Percentiles rank a stretch among this genome's conserved stretches.
Conservation (phyloP, 2,888 invertebrate genomes). For the Gnatocerus cornutus region DNA sequence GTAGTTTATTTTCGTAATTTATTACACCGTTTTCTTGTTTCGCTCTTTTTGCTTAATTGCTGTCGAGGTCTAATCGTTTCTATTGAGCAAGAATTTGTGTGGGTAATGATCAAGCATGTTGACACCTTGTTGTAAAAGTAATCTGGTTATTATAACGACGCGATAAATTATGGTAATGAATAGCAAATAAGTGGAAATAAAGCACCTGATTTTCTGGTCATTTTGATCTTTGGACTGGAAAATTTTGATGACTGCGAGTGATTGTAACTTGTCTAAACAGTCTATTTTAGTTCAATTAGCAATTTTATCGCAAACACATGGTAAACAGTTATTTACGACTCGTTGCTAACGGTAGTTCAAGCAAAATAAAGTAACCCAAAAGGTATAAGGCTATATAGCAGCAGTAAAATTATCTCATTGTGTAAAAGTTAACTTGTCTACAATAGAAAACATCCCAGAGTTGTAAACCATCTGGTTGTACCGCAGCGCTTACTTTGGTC, state of each 20-base stretch:
- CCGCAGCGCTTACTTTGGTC: too few relatives aligned
- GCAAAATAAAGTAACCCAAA: too few relatives aligned
- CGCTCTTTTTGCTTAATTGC: not conserved
- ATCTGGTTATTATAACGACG: conserved; percentile 1
- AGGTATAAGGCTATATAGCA: too few relatives aligned
- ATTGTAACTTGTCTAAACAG: not conserved
- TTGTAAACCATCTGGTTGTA: too few relatives aligned
- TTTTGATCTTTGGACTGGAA: not conserved
- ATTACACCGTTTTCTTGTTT: not conserved
- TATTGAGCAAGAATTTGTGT: not conserved
- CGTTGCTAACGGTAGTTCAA: not conserved
- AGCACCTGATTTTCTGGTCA: not conserved
- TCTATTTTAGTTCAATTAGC: conserved; percentile 1
- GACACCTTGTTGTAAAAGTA: not conserved
- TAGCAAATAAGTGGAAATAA: not conserved
- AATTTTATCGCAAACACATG: not conserved
- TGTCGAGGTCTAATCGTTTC: too few relatives aligned
- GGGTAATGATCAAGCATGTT: not conserved
- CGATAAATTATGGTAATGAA: conserved; percentile 4
- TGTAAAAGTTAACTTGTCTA: too few relatives aligned
- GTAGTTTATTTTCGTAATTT: conserved; percentile 24
- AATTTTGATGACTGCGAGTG: too few relatives aligned
- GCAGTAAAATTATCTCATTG: too few relatives aligned
- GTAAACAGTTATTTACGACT: not conserved
- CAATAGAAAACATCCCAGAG: too few relatives aligned